Evolutionary conservation across 2,888 invertebrate species (phyloP).

Genomic region (Myathropa florea): DNA sequence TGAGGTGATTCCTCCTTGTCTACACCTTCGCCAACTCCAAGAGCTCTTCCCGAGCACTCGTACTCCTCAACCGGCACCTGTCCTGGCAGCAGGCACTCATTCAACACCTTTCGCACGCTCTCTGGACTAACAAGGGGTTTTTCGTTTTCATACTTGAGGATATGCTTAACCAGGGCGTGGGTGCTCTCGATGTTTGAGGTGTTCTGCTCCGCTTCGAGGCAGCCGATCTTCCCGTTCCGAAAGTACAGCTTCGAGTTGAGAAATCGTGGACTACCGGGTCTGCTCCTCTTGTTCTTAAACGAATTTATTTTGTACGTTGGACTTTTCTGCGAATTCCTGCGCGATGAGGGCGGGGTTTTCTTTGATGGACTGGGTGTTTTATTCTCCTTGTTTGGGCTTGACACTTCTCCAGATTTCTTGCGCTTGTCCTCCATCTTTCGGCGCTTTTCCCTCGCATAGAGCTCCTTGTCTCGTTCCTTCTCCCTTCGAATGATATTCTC

Average conservation of each 20-base stretch:
- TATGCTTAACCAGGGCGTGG: conserved; percentile 80
- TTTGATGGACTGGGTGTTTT: conserved; percentile 76
- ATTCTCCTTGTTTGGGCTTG: conserved; percentile 77
- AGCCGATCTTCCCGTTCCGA: conserved; percentile 80
- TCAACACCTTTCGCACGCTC: conserved; percentile 77
- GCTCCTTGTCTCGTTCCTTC: conserved; percentile 76
- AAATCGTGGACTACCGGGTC: conserved; percentile 77
- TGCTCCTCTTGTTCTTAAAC: conserved; percentile 74
- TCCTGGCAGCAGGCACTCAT: conserved; percentile 61
- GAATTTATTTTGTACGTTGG: conserved; percentile 79
- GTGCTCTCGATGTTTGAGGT: conserved; percentile 79
- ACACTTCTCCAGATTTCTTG: conserved; percentile 50
- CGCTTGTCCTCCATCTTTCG: conserved; percentile 69
- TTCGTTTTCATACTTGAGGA: conserved; percentile 78
- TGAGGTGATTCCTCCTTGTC: conserved; percentile 21
- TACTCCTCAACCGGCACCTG: conserved; percentile 74
- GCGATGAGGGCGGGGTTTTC: conserved; percentile 65
- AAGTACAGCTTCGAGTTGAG: conserved; percentile 79
- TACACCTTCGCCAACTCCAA: conserved; percentile 54
- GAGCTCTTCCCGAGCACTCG: conserved; percentile 69
- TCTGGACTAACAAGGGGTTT: conserved; percentile 80
- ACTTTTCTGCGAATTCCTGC: conserved; percentile 72
- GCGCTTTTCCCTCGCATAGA: conserved; percentile 72
- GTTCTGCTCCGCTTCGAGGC: conserved; percentile 79
- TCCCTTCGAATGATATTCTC: conserved; percentile 78